Conservation (phyloP, 2,888 invertebrate species). For the Cantharis lateralis region DNA sequence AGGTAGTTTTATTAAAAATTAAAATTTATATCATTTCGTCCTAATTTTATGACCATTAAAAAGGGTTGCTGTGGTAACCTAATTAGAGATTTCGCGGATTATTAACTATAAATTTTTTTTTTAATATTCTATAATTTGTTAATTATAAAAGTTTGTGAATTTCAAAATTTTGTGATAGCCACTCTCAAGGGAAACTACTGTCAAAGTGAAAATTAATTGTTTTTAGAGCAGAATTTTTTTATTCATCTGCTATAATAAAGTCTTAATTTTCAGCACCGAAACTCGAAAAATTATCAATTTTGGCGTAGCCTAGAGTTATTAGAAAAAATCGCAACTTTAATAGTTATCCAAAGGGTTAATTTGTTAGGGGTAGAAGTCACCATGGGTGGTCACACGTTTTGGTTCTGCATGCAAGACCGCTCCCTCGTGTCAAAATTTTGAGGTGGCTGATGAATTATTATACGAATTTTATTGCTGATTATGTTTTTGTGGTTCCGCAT, state of each 20-base stretch:
- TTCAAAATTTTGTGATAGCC: neutral
- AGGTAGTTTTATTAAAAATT: neutral
- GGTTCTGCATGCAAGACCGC: conserved; percentile 47
- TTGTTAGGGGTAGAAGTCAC: conserved; percentile 27
- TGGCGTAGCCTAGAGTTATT: conserved; percentile 11
- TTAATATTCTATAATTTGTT: neutral
- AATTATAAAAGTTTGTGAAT: neutral
- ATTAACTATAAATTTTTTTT: neutral
- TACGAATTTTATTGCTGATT: conserved; percentile 37
- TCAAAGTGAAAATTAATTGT: neutral
- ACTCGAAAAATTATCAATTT: conserved; percentile 17
- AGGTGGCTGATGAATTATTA: conserved; percentile 44
- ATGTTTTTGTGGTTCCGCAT: conserved; percentile 21
- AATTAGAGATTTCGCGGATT: neutral
- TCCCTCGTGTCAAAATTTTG: conserved; percentile 44
- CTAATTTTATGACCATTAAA: neutral
- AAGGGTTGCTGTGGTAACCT: neutral
- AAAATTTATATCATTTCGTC: neutral
- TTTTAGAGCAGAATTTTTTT: neutral
- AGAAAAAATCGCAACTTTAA: conserved; percentile 20
- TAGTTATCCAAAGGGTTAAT: conserved; percentile 27
- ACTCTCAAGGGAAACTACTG: neutral
- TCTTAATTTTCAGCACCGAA: conserved; percentile 4
- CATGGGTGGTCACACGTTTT: conserved; percentile 47
- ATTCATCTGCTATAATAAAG: neutral